Evolutionary conservation across 2,797 vertebrate species (phyloP), one percentile per base, ranked within the genome.

Genomic region (Pipistrellus pipistrellus): DNA sequence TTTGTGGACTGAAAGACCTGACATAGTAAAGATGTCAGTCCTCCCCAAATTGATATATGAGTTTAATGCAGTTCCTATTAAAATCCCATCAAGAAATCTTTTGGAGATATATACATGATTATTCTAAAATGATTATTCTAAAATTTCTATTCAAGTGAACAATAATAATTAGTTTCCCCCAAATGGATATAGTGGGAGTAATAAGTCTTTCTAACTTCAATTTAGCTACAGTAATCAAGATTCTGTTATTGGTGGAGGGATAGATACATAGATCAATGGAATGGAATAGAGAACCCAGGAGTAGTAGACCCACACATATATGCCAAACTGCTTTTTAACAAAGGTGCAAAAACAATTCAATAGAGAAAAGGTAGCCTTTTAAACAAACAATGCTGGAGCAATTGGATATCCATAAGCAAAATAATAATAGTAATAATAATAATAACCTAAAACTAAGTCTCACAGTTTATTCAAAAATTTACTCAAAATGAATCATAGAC

Each of bases 31-130:
- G 38, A 80, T 88, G 15, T 46, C 32, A 48, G 10, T 85, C 90
- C 41, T 91, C 27, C 25, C 13, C 13, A 85, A 75, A 64, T 35
- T 30, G 14, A 69, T 75, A 90, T 44, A 35, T 44, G 64, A 46
- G 7, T 87, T 81, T 95, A 44, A 86, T 87, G 44, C 12, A 90
- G 73, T 84, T 84, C 51, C 23, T 88, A 27, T 62, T 71, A 75
- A 72, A 95, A 95, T 57, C 25, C 30, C 11, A 53, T 55, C 8
- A 59, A 80, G 25, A 69, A 69, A 8, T 13, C n/a, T 92, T 81
- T 88, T 90, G n/a, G 20, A 83, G 3, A 59, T 66, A 69, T 11
- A 84, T 11, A 76, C 30, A 84, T 76, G 11, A 57, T 48, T 87
- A 53, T 76, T 90, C 27, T 92, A 59, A 59, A 59, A 23, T 57